Evolutionary conservation across 2,888 invertebrate species (phyloP), one percentile per base, ranked within the genome.

Genomic region (Zaprionus lineosus): DNA sequence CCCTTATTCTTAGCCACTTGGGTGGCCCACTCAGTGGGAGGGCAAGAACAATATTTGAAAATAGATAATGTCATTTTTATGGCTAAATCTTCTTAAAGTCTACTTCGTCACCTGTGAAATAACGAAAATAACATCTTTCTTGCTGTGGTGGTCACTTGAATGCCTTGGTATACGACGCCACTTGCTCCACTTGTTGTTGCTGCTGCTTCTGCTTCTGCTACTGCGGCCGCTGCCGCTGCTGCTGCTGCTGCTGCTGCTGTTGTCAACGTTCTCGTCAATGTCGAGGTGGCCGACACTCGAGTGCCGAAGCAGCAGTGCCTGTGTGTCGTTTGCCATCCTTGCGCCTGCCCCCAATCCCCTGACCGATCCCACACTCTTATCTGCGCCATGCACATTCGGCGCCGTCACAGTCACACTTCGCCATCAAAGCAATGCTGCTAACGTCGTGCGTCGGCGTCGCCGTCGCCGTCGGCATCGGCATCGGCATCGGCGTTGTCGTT

Each of bases 321-420:
- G 4, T 24, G 24, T 24, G n/a, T 24, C 24, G n/a, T n/a, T n/a
- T n/a, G n/a, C n/a, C n/a, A n/a, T n/a, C n/a, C n/a, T n/a, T n/a
- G n/a, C n/a, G n/a, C 12, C 15, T 3, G 12, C 12, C 9, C 26
- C 33, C 7, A 24, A 1, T 7, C 26, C 11, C 44, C 41, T 50
- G 16, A 14, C 16, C 33, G 48, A 48, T 65, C 29, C 26, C 29
- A 46, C 29, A 46, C 57, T 34, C 57, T 75, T 75, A 83, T 83
- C 73, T 83, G 68, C 60, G 65, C 71, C 71, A 64, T 73, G 53
- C 67, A 65, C 63, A 58, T 77, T 83, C 74, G 74, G 58, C 58
- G 41, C 39, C 68, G 78, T 74, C 70, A 82, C 79, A 82, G 83
- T 78, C 83, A 75, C 78, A 81, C 71, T 70, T 67, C 37, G 57